Base-by-base conservation (phyloP, 2,113 vertebrate genomes). In the Gobio gobio region DNA sequence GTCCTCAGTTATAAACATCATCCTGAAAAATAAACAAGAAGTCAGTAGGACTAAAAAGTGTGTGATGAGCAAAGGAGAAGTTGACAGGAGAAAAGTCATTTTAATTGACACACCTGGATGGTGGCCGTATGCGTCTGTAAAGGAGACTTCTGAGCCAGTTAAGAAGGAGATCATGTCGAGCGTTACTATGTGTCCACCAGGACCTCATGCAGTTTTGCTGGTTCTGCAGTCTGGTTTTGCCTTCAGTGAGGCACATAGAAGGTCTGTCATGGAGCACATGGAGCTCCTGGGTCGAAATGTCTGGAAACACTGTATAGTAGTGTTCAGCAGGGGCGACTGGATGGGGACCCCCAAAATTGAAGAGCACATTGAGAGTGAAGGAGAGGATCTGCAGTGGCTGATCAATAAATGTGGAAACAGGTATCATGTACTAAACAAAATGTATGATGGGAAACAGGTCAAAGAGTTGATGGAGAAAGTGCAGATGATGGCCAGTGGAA, bases 121-220 rank as follows among this genome's bases (percentile, higher is more conserved):
- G 72, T 75, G 72, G 72, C 22, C 24, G 0, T 75, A 26, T 6
- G 43, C 72, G 2, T 26, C n/a, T 26, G n/a, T 49, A 26, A 72
- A 72, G 68, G 36, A 74, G 12, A 74, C 43, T 8, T 10, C 72
- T 12, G 16, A 74, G 40, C 2, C 43, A 74, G n/a, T 74, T 5
- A 74, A 74, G 2, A 43, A 74, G n/a, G 72, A 74, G 72, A 74
- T 74, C 43, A 49, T 24, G 22, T 74, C 22, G 10, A 49, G 72
- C 24, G 22, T 74, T n/a, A 14, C 7, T 8, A 13, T 49, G 22
- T 74, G 40, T 33, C 12, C 72, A 74, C 72, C 40, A 7, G 72
- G 72, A 45, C 40, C 43, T 47, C 72, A 74, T 74, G 72, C 72
- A 49, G 72, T 74, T 74, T 13, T 74, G 72, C 72, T 74, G 43